Evolutionary conservation across 2,888 invertebrate species (phyloP).

Genomic region (Chloromyia formosa): DNA sequence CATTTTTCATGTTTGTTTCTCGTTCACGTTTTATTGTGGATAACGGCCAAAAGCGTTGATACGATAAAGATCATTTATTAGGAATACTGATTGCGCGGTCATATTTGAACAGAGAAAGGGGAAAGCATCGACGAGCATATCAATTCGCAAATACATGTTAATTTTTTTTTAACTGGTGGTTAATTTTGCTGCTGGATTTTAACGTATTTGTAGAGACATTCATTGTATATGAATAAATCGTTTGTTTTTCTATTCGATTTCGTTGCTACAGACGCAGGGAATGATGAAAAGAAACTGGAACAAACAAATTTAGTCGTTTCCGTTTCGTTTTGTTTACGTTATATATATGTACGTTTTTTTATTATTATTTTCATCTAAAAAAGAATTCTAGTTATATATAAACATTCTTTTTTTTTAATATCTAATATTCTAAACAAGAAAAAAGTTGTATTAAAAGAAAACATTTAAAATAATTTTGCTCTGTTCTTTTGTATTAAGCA

Average conservation of each 20-base stretch:
- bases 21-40: conserved; percentile 11
- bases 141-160: neutral
- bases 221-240: neutral
- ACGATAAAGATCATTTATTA: neutral
- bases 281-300: too few relatives aligned
- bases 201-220: conserved; percentile 9
- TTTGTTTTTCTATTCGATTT: neutral
- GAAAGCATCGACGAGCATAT: neutral
- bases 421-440: conserved; percentile 8
- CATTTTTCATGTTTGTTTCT: conserved; percentile 33
- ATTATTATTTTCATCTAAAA: conserved; percentile 13
- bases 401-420: neutral
- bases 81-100: too few relatives aligned
- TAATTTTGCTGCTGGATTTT: conserved; percentile 15
- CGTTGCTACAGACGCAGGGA: neutral
- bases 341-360: conserved; percentile 25
- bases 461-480: conserved; percentile 15
- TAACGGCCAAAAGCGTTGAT: conserved; percentile 24
- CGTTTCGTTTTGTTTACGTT: conserved; percentile 38
- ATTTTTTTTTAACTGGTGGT: conserved; percentile 20
- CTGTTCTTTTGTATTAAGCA: conserved; percentile 17
- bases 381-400: neutral
- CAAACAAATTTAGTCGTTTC: conserved; percentile 13
- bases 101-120: neutral
- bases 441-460: conserved; percentile 27